Base-by-base conservation (phyloP, 2,888 invertebrate species). In the Drosophila glabriapex region DNA sequence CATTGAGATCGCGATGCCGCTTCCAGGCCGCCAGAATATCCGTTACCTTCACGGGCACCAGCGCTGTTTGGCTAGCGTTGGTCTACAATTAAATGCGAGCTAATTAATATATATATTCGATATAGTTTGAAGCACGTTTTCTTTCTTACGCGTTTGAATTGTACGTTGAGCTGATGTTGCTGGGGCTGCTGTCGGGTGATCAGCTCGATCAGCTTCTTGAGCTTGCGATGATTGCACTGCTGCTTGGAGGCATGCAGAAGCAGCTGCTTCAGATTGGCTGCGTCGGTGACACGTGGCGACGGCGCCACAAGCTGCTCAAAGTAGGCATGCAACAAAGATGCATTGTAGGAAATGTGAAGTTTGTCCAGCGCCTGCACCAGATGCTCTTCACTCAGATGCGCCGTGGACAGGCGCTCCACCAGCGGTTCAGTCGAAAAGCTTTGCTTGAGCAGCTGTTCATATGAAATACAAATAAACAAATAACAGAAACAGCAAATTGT, bases 361-460 rank as follows among this genome's bases (percentile, higher is more conserved):
- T 91, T 92, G 68, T 93, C 92, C 84, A 93, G 89, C 80, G 93
- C 93, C 90, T 93, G 92, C 88, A 92, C 90, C 83, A 93, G 85
- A 65, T 89, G 89, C 70, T 91, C 88, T 80, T 93, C 93, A 71
- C 91, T 91, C 68, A 91, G 82, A 76, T 93, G 91, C 46, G 89
- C 73, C 56, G 91, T 93, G 68, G 91, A 87, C 77, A 93, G 84
- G 46, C 89, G 92, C 31, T 85, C 85, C 78, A 87, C 91, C 35
- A 88, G 84, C 72, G 91, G 89, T 70, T 91, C 90, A 76, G 91
- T 88, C 78, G 85, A 80, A 73, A 88, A 84, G 73, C 81, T 85
- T 78, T 80, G 78, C 72, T 84, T 83, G 69, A 62, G 75, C 72
- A 89, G 78, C 85, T 86, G 46, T 49, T 41, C 2, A 12, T 35